Evolutionary conservation across 2,113 vertebrate species (phyloP).

Genomic region (Trichomycterus rosablanca): DNA sequence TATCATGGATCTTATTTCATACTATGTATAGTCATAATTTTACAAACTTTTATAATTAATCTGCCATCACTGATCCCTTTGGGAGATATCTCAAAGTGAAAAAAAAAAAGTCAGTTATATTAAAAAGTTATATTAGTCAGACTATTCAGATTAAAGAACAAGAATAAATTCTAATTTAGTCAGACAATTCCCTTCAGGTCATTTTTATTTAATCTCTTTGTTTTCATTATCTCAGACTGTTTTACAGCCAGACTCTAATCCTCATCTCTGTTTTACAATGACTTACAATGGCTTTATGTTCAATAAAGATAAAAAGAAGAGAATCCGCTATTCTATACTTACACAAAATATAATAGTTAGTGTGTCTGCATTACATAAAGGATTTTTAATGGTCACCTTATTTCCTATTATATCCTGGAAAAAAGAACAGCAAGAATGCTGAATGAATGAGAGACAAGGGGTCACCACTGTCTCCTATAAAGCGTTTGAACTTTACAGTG

Average conservation of each 20-base stretch:
- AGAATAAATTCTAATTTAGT: slow-evolving; percentile 27
- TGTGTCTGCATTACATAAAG: slow-evolving; percentile 8
- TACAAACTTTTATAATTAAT: slow-evolving; percentile 3
- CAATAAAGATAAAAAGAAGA: background rate
- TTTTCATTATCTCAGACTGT: slow-evolving; percentile 39
- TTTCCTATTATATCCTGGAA: background rate
- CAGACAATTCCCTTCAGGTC: slow-evolving; percentile 27
- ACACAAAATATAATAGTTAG: background rate
- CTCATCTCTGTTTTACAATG: slow-evolving; percentile 11
- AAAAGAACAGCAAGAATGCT: background rate
- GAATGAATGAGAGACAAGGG: slow-evolving; percentile 1
- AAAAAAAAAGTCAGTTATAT: background rate
- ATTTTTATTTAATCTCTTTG: slow-evolving; percentile 16
- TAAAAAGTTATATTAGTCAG: slow-evolving; percentile 26
- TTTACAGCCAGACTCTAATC: slow-evolving; percentile 31
- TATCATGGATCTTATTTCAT: background rate
- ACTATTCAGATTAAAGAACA: slow-evolving; percentile 29
- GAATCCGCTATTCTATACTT: background rate
- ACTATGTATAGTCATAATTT: background rate
- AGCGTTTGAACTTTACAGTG: slow-evolving; percentile 7
- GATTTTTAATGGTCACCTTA: background rate
- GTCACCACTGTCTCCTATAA: slow-evolving; percentile 8
- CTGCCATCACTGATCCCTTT: background rate
- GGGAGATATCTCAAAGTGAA: slow-evolving; percentile 14
- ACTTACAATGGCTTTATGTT: slow-evolving; percentile 6